These are phyloP conservation scores for Eulemur rufifrons DNA, from an alignment of 2,113 vertebrate species.

Conservation along the genomic window DNA sequence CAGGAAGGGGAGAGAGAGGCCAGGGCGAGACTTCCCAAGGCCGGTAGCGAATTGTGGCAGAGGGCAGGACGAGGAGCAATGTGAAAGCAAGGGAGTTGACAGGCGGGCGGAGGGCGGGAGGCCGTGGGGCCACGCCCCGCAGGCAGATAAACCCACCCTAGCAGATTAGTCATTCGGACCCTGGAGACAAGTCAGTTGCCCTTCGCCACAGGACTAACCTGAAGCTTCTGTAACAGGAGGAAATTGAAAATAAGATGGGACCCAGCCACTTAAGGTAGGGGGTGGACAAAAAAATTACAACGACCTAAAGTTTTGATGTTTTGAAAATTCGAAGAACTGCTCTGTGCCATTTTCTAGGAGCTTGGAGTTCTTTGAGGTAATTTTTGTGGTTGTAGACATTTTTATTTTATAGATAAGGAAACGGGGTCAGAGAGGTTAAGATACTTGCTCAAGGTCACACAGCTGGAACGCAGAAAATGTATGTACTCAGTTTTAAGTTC, in stretches of 20 bases:
- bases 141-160: constrained; percentile 53
- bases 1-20: neutral
- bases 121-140: neutral
- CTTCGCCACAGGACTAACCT: neutral
- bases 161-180: neutral
- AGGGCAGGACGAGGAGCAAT: neutral
- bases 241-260: neutral
- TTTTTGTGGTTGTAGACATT: neutral
- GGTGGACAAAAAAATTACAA: neutral
- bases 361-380: neutral
- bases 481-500: neutral
- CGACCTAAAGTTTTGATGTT: neutral
- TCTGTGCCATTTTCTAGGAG: neutral
- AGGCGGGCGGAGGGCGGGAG: neutral
- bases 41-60: neutral
- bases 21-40: fast-evolving
- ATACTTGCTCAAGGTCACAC: constrained; percentile 29
- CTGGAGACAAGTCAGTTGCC: neutral
- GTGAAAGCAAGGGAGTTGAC: neutral
- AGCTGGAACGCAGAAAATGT: neutral
- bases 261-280: neutral
- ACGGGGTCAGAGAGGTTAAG: neutral
- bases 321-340: neutral
- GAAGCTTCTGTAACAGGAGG: neutral
- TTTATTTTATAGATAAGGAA: neutral